Conservation (phyloP, 2,113 vertebrate genomes). For the Rhynchopsitta pachyrhyncha region DNA sequence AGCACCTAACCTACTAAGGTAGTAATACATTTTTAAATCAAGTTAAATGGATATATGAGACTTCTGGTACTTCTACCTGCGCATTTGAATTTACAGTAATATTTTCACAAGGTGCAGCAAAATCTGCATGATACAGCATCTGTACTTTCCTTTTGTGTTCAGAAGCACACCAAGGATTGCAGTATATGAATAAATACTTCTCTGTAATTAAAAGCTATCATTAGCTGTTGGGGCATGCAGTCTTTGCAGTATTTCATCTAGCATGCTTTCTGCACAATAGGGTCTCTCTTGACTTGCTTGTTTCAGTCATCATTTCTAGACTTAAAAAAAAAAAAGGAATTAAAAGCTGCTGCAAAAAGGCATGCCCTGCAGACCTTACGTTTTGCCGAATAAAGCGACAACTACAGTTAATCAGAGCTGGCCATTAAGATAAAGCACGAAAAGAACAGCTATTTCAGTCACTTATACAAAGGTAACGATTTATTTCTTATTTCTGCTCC, state of each 20-base stretch:
- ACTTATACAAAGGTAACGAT: slow-evolving; percentile 21
- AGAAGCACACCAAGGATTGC: background rate
- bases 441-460: slow-evolving; percentile 36
- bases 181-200: background rate
- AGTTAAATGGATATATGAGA: background rate
- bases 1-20: background rate
- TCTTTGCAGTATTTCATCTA: background rate
- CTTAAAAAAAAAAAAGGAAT: background rate
- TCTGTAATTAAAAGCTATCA: background rate
- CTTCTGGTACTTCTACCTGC: rapidly evolving
- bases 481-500: slow-evolving; percentile 48
- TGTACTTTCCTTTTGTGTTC: background rate
- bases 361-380: background rate
- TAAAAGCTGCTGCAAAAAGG: background rate
- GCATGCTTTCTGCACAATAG: background rate
- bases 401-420: background rate
- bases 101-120: background rate
- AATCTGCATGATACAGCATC: background rate
- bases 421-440: slow-evolving; percentile 6
- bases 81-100: background rate
- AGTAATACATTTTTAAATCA: background rate
- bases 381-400: background rate
- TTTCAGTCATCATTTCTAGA: background rate
- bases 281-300: background rate
- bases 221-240: background rate